These are phyloP conservation scores for Andricus curvator DNA, from an alignment of 2,888 invertebrate genomes.

Conservation along the genomic window DNA sequence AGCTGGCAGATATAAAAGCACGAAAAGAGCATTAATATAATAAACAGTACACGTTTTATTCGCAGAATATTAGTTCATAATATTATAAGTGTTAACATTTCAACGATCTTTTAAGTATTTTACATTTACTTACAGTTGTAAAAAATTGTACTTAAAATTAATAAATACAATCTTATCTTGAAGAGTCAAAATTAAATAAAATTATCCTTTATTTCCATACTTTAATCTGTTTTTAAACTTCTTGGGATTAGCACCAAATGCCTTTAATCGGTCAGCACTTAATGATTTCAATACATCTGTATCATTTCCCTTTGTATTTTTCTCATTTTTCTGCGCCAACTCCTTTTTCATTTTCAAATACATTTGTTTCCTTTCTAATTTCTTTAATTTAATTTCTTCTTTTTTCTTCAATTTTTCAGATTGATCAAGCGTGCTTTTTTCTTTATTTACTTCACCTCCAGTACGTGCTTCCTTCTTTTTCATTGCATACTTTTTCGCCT, in stretches of 20 bases:
- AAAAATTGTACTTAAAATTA: neutral
- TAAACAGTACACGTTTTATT: neutral
- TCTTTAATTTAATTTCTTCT: slow-evolving; percentile 43
- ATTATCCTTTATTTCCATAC: slow-evolving; percentile 81
- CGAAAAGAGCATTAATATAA: neutral
- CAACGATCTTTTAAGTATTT: neutral
- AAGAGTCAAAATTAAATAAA: neutral
- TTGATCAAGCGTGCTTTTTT: slow-evolving; percentile 45
- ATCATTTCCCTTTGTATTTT: slow-evolving; percentile 46
- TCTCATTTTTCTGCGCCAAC: slow-evolving; percentile 71
- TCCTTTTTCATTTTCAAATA: slow-evolving; percentile 50
- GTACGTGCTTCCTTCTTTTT: slow-evolving; percentile 44
- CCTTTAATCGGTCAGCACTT: slow-evolving; percentile 90
- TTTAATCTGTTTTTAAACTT: slow-evolving; percentile 90
- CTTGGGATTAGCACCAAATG: slow-evolving; percentile 95
- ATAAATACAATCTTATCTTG: neutral
- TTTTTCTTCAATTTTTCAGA: slow-evolving; percentile 43
- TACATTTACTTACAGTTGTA: neutral
- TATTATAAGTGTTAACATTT: neutral
- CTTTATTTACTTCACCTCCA: slow-evolving; percentile 50
- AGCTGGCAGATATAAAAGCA: neutral
- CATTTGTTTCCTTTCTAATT: slow-evolving; percentile 37
- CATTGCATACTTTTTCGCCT: slow-evolving; percentile 69
- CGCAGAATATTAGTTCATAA: neutral
- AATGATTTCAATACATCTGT: slow-evolving; percentile 60